Base-by-base conservation (phyloP, 2,113 vertebrate genomes). In the Clarias magur region DNA sequence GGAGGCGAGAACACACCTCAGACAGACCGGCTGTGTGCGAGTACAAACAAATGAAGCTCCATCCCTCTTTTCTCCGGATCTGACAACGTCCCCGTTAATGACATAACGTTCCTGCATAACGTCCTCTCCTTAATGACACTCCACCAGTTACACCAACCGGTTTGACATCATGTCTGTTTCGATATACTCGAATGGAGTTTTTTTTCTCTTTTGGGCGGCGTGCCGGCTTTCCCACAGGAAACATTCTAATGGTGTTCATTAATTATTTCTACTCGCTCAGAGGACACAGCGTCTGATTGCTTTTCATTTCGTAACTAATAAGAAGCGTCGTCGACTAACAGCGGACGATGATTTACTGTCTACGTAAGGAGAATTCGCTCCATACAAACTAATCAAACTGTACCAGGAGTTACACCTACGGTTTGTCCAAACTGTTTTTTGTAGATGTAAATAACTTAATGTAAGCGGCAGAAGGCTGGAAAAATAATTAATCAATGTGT, bases 301-400 rank as follows among this genome's bases (percentile, higher is more conserved):
- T 60, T 54, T 87, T 83, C 80, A 83, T 87, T 83, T 76, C 56
- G n/a, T 59, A 87, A 80, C 70, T 87, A 70, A 83, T 87, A 82
- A 65, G 42, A 87, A 62, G 68, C 60, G 68, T 34, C 21, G 23
- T 78, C 15, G 17, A 56, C 27, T 54, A 34, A 34, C 60, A 1
- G 57, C 7, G 42, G 42, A 78, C 67, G 68, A 83, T 82, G 80
- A 82, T 76, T 82, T 82, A 87, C 70, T 25, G 68, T 65, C 59
- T 12, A 83, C 54, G 59, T n/a, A 76, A 67, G 78, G 63, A 53
- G 27, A 82, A 73, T 87, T 56, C 48, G 80, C 83, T 83, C 57
- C 48, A 57, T 78, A 67, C 30, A 84, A 76, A 84, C 72, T 87
- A 84, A 87, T 87, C 60, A 84, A 68, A 56, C 81, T 48, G 13